Evolutionary conservation across 2,888 invertebrate species (phyloP).

Genomic region (Meghimatium bilineatum): DNA sequence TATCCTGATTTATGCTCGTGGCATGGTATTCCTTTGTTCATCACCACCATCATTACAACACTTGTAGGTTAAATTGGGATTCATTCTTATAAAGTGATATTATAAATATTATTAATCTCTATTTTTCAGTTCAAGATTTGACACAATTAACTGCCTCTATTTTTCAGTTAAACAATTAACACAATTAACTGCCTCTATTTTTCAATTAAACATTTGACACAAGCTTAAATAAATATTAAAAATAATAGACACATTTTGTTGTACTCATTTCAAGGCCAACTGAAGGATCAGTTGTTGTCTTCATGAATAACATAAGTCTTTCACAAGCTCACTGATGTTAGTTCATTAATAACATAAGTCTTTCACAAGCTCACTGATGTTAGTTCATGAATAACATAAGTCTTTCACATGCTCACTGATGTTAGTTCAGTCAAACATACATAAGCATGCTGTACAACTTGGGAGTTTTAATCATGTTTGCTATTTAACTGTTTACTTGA

Average conservation of each 20-base stretch:
- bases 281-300: slow-evolving; percentile 19
- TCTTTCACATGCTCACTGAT: background rate
- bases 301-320: background rate
- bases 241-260: background rate
- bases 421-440: background rate
- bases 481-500: too few species aligned
- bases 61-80: too few species aligned
- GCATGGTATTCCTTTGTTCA: too few species aligned
- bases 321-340: background rate
- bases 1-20: too few species aligned
- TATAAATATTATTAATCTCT: too few species aligned
- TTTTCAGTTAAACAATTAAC: background rate
- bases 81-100: too few species aligned
- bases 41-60: too few species aligned
- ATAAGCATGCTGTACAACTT: too few species aligned
- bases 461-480: too few species aligned
- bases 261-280: background rate
- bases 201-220: background rate
- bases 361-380: background rate
- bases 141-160: background rate
- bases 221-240: background rate
- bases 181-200: background rate
- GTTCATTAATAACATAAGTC: background rate
- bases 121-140: too few species aligned
- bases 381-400: background rate